Conservation (phyloP, 2,888 invertebrate genomes). For the Sarcophaga subvicina region DNA sequence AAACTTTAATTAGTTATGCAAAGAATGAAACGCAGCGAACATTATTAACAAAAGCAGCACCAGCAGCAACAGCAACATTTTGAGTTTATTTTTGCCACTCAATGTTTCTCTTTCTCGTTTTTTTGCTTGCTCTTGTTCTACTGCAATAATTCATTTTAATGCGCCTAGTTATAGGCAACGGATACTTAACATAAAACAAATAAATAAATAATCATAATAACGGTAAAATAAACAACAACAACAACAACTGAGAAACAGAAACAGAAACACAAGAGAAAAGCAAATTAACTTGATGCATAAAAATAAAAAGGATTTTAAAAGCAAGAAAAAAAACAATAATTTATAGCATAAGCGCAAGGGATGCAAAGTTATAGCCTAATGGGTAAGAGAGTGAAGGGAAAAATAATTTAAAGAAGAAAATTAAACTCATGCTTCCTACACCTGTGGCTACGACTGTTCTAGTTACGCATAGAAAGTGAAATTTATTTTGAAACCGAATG, state of each 20-base stretch:
- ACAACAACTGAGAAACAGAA: too few species aligned
- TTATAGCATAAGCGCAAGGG: neutral
- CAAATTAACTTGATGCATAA: slow-evolving; percentile 40
- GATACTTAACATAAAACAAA: slow-evolving; percentile 24
- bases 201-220: slow-evolving; percentile 22
- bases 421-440: slow-evolving; percentile 9
- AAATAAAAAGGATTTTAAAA: neutral
- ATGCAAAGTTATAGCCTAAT: neutral
- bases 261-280: slow-evolving; percentile 13
- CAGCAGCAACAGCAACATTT: neutral
- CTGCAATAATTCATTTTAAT: neutral
- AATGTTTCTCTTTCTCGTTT: neutral
- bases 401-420: neutral
- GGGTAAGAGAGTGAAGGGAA: neutral
- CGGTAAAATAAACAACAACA: neutral
- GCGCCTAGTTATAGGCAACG: slow-evolving; percentile 26
- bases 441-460: slow-evolving; percentile 23
- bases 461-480: slow-evolving; percentile 25
- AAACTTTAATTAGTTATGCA: slow-evolving; percentile 65
- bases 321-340: neutral
- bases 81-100: neutral
- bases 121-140: neutral
- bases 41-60: too few species aligned
- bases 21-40: slow-evolving; percentile 1
- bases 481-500: neutral